Evolutionary conservation across 1,140 invertebrate species (phyloP).

Genomic region (Aleiodes sp.): DNA sequence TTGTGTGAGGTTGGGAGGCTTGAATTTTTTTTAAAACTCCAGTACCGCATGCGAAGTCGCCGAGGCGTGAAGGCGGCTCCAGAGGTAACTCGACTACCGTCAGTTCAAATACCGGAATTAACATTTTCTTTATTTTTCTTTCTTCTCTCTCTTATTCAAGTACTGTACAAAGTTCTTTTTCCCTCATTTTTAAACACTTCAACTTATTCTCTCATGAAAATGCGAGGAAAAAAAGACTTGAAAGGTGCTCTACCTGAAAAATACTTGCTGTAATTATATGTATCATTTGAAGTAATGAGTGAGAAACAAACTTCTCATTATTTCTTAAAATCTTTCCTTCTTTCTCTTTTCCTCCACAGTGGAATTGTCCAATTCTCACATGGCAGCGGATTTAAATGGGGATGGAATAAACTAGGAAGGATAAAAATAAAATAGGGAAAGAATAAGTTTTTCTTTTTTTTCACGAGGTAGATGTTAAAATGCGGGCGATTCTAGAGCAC

Average conservation of each 20-base stretch:
- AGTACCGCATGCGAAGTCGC: constrained; percentile 5
- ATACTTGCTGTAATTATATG: constrained; percentile 26
- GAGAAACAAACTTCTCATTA: constrained; percentile 3
- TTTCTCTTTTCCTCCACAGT: neutral
- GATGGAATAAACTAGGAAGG: no score
- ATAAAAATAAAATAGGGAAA: neutral
- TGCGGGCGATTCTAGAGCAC: constrained; percentile 25
- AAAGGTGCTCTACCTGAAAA: constrained; percentile 1
- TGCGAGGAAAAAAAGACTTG: neutral
- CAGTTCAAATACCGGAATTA: constrained; percentile 20
- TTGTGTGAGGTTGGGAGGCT: neutral
- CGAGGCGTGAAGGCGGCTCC: constrained; percentile 17
- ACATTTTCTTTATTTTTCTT: constrained; percentile 21
- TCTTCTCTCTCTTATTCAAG: neutral
- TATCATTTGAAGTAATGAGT: constrained; percentile 2
- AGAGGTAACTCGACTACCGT: constrained; percentile 10
- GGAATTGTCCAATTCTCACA: neutral
- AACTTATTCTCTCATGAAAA: constrained; percentile 3
- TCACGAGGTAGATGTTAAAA: constrained; percentile 3
- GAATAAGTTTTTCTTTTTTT: constrained; percentile 10
- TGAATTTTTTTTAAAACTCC: constrained; percentile 14
- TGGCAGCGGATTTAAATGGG: neutral
- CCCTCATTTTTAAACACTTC: neutral
- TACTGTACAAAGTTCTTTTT: constrained; percentile 17
- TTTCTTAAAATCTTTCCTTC: no score